Evolutionary conservation across 1,140 invertebrate genomes (phyloP), one percentile per base, ranked within the genome.

Genomic region (Sesamia nonagrioides): DNA sequence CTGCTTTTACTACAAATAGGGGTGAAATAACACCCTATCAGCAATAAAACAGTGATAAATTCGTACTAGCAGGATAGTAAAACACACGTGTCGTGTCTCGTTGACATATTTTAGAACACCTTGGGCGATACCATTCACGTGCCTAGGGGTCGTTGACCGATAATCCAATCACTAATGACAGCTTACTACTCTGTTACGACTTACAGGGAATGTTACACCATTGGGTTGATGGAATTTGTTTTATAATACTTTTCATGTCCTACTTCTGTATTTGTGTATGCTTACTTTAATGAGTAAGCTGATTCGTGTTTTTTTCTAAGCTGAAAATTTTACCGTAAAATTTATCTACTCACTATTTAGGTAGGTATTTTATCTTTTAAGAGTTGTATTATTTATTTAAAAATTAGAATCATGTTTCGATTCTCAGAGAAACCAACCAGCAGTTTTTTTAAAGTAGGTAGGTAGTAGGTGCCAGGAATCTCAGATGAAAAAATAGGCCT

Each of bases 81-180:
- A 50, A 50, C 45, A 15, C 45, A 69, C 42, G 21, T 48, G 42
- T 27, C 3, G 27, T 68, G 18, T 69, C 66, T 61, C 33, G 40
- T 69, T 76, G 60, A 76, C 73, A 76, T 27, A 63, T 61, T 76
- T 76, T 60, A 33, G 11, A 50, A 50, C 71, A 60, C 71, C 73
- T 63, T 63, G 73, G 73, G 37, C 15, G 58, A 63, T 50, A 50
- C 15, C 71, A 45, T 75, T 48, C 54, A 66, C 50, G 75, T 84
- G 78, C 77, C 33, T 50, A 1, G n/a, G 72, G 80, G 82, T 79
- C 71, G 40, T 18, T 81, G 80, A 63, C 73, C 82, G 74, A 80
- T 83, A 86, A 85, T 85, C 80, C 77, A 80, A 83, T 80, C 74
- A 81, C 37, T 42, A 78, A 50, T 74, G 73, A 54, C 73, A 72